phyloP scores from a whole-genome alignment of 2,888 invertebrate species.

The Diabrotica balteata region DNA sequence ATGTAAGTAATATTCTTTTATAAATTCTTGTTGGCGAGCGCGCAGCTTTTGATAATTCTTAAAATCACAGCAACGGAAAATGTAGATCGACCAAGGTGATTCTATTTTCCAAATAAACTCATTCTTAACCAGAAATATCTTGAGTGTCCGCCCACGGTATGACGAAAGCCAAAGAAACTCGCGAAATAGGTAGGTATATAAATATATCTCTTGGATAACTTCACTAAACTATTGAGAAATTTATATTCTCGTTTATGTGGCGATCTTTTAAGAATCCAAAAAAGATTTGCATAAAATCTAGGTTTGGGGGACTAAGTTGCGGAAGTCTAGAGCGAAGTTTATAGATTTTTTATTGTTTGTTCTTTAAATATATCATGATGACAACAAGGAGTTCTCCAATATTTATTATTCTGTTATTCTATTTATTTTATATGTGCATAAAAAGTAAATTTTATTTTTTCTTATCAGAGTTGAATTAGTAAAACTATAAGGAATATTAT shows the following conservation, averaged over 20 bases:
- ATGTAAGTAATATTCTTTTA: no score
- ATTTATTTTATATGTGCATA: no score
- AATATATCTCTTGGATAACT: slow-evolving; percentile 24
- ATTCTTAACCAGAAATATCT: slow-evolving; percentile 30
- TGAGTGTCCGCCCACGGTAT: slow-evolving; percentile 27
- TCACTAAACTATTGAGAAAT: slow-evolving; percentile 23
- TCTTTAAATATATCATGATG: background rate
- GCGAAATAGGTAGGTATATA: slow-evolving; percentile 22
- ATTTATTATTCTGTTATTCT: no score
- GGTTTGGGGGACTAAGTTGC: background rate
- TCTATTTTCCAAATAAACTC: slow-evolving; percentile 26
- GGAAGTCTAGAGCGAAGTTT: background rate
- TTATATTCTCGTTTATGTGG: slow-evolving; percentile 14
- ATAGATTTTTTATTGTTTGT: background rate
- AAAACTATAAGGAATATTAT: no score
- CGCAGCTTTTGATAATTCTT: background rate
- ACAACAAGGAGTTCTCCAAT: background rate
- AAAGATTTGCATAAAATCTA: slow-evolving; percentile 10
- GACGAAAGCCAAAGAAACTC: slow-evolving; percentile 25
- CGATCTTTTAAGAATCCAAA: slow-evolving; percentile 9
- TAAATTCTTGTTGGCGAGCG: background rate
- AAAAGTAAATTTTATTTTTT: no score
- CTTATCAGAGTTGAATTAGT: no score
- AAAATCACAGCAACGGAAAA: background rate
- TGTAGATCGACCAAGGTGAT: slow-evolving; percentile 14